Evolutionary conservation across 2,888 invertebrate species (phyloP), one percentile per base, ranked within the genome.

Genomic region (Microdon myrmicae): DNA sequence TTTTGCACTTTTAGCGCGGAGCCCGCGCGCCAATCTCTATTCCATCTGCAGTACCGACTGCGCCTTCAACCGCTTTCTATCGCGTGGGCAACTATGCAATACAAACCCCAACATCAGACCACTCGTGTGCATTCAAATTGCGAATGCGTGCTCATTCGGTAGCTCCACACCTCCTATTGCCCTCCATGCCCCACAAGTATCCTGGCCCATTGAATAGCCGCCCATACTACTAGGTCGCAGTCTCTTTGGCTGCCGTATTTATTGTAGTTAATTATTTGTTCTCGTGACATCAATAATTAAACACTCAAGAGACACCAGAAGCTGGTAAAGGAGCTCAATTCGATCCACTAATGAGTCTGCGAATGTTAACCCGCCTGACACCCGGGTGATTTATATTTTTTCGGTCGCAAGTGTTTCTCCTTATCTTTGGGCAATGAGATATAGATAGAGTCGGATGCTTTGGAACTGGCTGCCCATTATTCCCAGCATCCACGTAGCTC

Each of bases 251-350:
- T 47, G 55, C 32, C 54, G 54, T 59, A 67, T 68, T 67, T 68
- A 68, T 67, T 69, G 67, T 67, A 48, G 68, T 69, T 69, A 70
- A 69, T 70, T 69, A 69, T 70, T 70, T 70, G 69, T 69, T 71
- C 69, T 69, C 69, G 68, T 70, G 70, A 69, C 69, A 71, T 68
- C 68, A 67, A 69, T 70, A 71, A 71, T 71, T 71, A 71, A 70
- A 71, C 67, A 69, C 68, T 68, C 49, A 9, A 22, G 44, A 23
- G 47, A 43, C 39, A 31, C 5, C 35, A 34, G 53, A 19, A 29
- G 43, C 34, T 37, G 53, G 37, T 25, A 28, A 39, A 37, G 43
- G 48, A 58, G 38, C 31, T 53, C 59, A 48, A 54, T 61, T 54
- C 55, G 45, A 41, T 51, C 60, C 38, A 51, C 66, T 68, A 67